These are phyloP conservation scores for Saturnia pavonia DNA, from an alignment of 2,888 invertebrate genomes.

Conservation along the genomic window DNA sequence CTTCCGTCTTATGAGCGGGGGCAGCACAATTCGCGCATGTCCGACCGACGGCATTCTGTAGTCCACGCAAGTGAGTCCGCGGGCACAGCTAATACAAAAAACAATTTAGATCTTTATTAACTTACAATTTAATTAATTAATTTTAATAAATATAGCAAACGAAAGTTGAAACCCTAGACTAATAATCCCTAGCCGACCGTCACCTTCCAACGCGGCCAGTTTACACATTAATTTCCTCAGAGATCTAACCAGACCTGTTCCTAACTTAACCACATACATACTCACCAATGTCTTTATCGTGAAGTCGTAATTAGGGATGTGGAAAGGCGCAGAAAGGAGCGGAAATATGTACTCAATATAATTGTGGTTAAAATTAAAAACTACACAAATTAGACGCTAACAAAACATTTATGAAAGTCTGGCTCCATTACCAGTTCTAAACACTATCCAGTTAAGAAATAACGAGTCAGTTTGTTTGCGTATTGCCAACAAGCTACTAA, in stretches of 20 bases:
- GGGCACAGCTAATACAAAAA: too few relatives aligned
- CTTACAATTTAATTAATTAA: too few relatives aligned
- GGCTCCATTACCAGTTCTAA: neutral
- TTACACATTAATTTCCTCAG: constrained; percentile 48
- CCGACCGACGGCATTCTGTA: too few relatives aligned
- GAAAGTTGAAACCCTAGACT: neutral
- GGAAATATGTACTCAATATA: neutral
- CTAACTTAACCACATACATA: constrained; percentile 29
- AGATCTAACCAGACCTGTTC: constrained; percentile 37
- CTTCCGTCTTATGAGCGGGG: too few relatives aligned
- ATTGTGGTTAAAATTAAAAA: neutral
- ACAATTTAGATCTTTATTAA: too few relatives aligned
- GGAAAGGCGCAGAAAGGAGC: neutral
- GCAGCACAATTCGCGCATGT: too few relatives aligned
- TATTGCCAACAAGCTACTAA: neutral
- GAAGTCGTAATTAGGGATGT: neutral
- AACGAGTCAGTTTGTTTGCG: neutral
- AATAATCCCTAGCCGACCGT: constrained; percentile 20
- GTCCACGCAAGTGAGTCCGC: too few relatives aligned
- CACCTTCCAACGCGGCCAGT: constrained; percentile 31
- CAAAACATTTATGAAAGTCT: neutral
- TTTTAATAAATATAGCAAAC: neutral
- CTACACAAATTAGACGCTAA: neutral
- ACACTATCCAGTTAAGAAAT: neutral
- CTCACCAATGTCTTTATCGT: neutral